Evolutionary conservation across 1,140 invertebrate genomes (phyloP), one percentile per base, ranked within the genome.

Genomic region (Phymastichus coffea): DNA sequence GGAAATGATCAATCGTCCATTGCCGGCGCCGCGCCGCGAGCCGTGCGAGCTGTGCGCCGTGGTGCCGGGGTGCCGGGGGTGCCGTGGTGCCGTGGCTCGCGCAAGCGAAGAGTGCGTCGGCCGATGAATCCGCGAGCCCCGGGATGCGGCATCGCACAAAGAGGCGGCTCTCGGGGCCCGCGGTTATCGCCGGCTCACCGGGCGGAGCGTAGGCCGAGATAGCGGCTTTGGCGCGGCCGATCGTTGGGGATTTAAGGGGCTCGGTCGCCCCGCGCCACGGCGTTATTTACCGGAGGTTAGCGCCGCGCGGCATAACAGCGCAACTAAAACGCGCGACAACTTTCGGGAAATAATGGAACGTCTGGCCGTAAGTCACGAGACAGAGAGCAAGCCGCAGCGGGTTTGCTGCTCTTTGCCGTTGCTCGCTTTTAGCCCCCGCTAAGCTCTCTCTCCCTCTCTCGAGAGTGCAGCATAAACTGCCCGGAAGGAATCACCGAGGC

Each of bases 221-320:
- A n/a, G n/a, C n/a, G n/a, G n/a, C n/a, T n/a, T n/a, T n/a, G n/a
- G n/a, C n/a, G n/a, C n/a, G n/a, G n/a, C n/a, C n/a, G n/a, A n/a
- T n/a, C n/a, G n/a, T n/a, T n/a, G n/a, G 64, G 66, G 67, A 66
- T 66, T 66, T 65, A 65, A 66, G 64, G 62, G 57, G 49, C 58
- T 40, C 59, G n/a, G n/a, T 65, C 46, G 63, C 60, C 61, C 57
- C 65, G 66, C 67, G 61, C 67, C 65, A 68, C 33, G 67, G 66
- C 67, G 64, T 68, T 68, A 68, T 66, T 68, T 68, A 68, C 64
- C 64, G 64, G 62, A 66, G 64, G 64, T 48, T 56, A 61, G 52
- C 53, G 38, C 51, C n/a, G n/a, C 30, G 19, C 30, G 61, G 61
- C 30, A 33, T 8, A 33, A 8, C 30, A 6, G 14, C 14, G 14